Conservation (phyloP, 2,888 invertebrate genomes). For the Dioctria linearis region DNA sequence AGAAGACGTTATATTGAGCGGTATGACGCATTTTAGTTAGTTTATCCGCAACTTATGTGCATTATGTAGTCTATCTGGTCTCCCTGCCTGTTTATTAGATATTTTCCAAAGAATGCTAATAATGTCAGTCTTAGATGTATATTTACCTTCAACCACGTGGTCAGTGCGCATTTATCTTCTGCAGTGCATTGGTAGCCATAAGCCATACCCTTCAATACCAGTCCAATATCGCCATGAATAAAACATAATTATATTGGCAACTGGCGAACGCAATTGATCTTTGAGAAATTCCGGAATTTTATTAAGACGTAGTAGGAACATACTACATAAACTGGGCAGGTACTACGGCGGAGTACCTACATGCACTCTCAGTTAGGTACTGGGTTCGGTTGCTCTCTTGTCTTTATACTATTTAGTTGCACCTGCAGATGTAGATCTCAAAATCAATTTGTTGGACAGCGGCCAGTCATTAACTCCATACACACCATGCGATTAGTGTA, state of each 20-base stretch:
- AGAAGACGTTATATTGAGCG: too few relatives aligned
- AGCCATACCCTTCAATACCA: slow-evolving; percentile 23
- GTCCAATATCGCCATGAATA: slow-evolving; percentile 42
- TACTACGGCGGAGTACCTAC: too few relatives aligned
- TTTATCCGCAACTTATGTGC: too few relatives aligned
- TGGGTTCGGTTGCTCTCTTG: slow-evolving; percentile 5
- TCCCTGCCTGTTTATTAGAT: not conserved
- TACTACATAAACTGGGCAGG: too few relatives aligned
- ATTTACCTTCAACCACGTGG: slow-evolving; percentile 42
- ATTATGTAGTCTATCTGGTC: too few relatives aligned
- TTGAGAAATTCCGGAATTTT: slow-evolving; percentile 47
- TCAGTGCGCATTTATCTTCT: slow-evolving; percentile 4
- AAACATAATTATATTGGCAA: slow-evolving; percentile 46
- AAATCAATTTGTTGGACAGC: slow-evolving; percentile 48
- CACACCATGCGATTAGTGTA: slow-evolving; percentile 35
- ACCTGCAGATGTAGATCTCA: slow-evolving; percentile 47
- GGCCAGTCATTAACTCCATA: slow-evolving; percentile 47
- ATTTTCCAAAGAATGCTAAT: slow-evolving; percentile 19
- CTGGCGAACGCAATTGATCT: slow-evolving; percentile 46
- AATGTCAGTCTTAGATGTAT: slow-evolving; percentile 10
- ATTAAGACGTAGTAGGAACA: slow-evolving; percentile 17
- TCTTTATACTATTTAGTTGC: slow-evolving; percentile 40
- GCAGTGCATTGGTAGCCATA: not conserved
- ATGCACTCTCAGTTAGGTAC: not conserved
- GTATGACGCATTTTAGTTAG: too few relatives aligned